phyloP scores from a whole-genome alignment of 2,888 invertebrate genomes.

The Ceraclea dissimilis region DNA sequence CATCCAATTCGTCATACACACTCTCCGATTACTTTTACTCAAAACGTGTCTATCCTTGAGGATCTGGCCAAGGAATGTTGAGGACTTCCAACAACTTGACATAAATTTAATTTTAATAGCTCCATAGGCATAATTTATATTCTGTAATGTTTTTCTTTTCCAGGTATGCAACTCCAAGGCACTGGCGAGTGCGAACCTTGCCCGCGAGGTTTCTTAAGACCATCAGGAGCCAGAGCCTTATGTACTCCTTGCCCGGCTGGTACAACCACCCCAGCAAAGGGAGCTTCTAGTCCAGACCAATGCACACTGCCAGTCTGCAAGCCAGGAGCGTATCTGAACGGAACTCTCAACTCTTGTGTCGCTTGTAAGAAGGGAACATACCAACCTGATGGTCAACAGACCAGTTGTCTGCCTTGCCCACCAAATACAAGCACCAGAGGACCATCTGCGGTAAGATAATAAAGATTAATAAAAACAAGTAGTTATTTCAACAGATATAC shows the following conservation, averaged over 20 bases:
- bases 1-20: no score
- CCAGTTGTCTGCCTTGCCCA: slow-evolving; percentile 78
- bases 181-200: slow-evolving; percentile 91
- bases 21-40: no score
- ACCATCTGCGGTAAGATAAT: slow-evolving; percentile 70
- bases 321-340: slow-evolving; percentile 78
- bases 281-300: slow-evolving; percentile 78
- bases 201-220: slow-evolving; percentile 79
- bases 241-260: slow-evolving; percentile 85
- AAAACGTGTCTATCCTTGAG: no score
- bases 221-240: slow-evolving; percentile 79
- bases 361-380: slow-evolving; percentile 86
- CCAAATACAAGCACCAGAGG: slow-evolving; percentile 84
- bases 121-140: not conserved
- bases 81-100: no score
- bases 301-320: slow-evolving; percentile 87
- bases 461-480: no score
- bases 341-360: slow-evolving; percentile 76
- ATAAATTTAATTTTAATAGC: no score
- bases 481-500: no score
- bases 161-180: slow-evolving; percentile 73
- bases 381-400: slow-evolving; percentile 83
- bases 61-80: no score
- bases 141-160: slow-evolving; percentile 10
- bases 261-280: slow-evolving; percentile 80